A percentile compares a stretch with the other conserved stretches of the same genome.
Evolutionary conservation across 2,888 invertebrate genomes (phyloP).

Genomic region (Ophion costatus): DNA sequence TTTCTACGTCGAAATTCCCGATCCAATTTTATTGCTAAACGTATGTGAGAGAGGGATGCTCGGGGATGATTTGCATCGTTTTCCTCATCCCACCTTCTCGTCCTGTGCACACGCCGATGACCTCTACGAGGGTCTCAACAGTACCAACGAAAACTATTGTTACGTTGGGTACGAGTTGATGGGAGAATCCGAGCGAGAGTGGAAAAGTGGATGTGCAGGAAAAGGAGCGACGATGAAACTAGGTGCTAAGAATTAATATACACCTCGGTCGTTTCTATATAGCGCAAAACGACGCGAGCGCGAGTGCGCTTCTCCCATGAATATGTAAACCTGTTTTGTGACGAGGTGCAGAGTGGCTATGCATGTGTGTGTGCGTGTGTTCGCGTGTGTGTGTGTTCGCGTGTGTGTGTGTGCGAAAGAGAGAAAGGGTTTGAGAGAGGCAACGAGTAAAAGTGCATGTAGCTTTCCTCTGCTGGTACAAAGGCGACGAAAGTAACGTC

Average conservation of each 20-base stretch:
- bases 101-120: not conserved
- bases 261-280: constrained; percentile 64
- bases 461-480: constrained; percentile 61
- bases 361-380: not conserved
- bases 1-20: not conserved
- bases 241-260: constrained; percentile 73
- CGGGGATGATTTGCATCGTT: too few relatives aligned
- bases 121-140: constrained; percentile 17
- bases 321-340: constrained; percentile 78
- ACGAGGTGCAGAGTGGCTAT: constrained; percentile 67
- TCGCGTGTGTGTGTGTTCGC: too few relatives aligned
- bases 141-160: constrained; percentile 26
- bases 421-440: not conserved
- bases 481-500: constrained; percentile 69
- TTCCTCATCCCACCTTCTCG: too few relatives aligned
- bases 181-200: constrained; percentile 45
- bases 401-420: not conserved
- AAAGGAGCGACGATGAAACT: constrained; percentile 52
- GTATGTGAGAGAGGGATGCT: too few relatives aligned
- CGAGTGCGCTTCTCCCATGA: constrained; percentile 70
- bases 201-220: constrained; percentile 44
- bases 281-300: constrained; percentile 47
- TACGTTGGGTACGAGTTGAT: constrained; percentile 16
- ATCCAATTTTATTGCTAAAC: too few relatives aligned
- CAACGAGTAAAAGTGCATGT: constrained; percentile 12